Evolutionary conservation across 2,888 invertebrate genomes (phyloP).

Genomic region (Melipona beecheii): DNA sequence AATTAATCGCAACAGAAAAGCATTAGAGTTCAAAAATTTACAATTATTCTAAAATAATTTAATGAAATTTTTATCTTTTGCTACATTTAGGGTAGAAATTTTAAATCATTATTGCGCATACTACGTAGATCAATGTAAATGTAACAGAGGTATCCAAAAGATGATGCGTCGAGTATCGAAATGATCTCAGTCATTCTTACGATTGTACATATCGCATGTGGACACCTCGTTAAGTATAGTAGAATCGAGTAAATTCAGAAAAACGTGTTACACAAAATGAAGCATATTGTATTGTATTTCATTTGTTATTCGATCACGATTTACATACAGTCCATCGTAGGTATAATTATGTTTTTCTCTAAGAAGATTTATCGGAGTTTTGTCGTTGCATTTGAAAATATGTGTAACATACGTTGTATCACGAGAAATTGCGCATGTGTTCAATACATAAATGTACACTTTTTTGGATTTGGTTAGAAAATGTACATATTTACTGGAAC

Average conservation of each 20-base stretch:
- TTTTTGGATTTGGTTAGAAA: constrained; percentile 46
- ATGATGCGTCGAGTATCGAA: constrained; percentile 74
- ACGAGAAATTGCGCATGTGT: constrained; percentile 65
- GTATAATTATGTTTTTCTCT: constrained; percentile 23
- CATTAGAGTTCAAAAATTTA: not conserved
- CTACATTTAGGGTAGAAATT: constrained; percentile 22
- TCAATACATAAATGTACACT: constrained; percentile 49
- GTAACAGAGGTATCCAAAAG: constrained; percentile 63
- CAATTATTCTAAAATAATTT: not conserved
- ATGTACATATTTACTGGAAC: not conserved
- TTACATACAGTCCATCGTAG: constrained; percentile 2
- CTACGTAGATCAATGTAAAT: constrained; percentile 76
- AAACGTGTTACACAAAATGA: constrained; percentile 16
- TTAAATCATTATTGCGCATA: constrained; percentile 63
- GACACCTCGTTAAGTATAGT: constrained; percentile 41
- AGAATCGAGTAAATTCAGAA: constrained; percentile 28
- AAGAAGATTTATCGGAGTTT: constrained; percentile 22
- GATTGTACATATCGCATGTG: constrained; percentile 59
- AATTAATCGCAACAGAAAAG: not conserved
- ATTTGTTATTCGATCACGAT: constrained; percentile 26
- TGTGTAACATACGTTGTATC: constrained; percentile 57
- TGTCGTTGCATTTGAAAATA: constrained; percentile 49
- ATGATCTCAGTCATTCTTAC: constrained; percentile 75
- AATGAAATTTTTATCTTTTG: not conserved
- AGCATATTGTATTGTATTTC: constrained; percentile 1